Conservation (phyloP, 2,888 invertebrate genomes). For the Parthenolecanium corni region DNA sequence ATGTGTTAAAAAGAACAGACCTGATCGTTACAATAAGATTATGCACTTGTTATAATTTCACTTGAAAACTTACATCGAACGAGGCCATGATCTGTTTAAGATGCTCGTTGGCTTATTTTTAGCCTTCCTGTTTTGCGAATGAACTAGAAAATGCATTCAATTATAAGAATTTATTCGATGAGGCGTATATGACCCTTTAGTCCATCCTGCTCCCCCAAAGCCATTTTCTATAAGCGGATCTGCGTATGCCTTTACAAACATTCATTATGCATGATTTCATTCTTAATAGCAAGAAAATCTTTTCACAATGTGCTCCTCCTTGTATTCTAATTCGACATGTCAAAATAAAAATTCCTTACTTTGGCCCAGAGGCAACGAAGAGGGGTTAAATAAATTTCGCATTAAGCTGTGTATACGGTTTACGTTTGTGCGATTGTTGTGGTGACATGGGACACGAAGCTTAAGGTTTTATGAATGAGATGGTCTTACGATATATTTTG, state of each 20-base stretch:
- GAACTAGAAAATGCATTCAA: too few relatives aligned
- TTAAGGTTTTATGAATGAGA: too few relatives aligned
- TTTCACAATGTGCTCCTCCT: not conserved
- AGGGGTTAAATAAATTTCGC: too few relatives aligned
- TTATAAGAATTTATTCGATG: not conserved
- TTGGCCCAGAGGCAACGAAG: not conserved
- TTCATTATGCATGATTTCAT: slow-evolving; percentile 10
- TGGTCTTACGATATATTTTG: too few relatives aligned
- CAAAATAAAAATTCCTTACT: not conserved
- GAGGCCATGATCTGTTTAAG: not conserved
- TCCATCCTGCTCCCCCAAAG: not conserved
- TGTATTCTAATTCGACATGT: not conserved
- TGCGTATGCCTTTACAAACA: slow-evolving; percentile 1
- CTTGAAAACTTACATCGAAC: not conserved
- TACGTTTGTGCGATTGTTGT: too few relatives aligned
- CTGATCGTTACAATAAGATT: slow-evolving; percentile 12
- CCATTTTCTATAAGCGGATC: not conserved
- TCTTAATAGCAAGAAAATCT: not conserved
- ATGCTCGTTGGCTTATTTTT: too few relatives aligned
- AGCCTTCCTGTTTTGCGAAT: too few relatives aligned
- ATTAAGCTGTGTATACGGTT: too few relatives aligned
- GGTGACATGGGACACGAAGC: too few relatives aligned
- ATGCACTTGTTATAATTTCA: slow-evolving; percentile 7
- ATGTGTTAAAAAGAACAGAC: not conserved
- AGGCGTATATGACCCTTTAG: not conserved